These are phyloP conservation scores for Drosophila longiperda DNA, from an alignment of 2,888 invertebrate species.

Conservation along the genomic window DNA sequence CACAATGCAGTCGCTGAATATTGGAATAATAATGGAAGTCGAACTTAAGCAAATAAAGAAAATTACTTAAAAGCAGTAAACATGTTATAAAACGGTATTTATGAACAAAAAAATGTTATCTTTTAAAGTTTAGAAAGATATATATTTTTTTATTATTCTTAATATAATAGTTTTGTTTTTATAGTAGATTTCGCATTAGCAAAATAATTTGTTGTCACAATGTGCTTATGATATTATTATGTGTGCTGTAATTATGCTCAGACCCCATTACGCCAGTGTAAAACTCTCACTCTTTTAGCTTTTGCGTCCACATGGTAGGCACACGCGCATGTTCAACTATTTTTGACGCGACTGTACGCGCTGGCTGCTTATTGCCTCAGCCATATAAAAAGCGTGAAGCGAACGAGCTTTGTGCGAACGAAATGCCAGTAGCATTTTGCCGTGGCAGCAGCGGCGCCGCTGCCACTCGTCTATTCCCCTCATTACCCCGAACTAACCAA, in stretches of 20 bases:
- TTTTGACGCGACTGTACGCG: conserved; percentile 78
- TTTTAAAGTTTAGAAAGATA: neutral
- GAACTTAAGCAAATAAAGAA: neutral
- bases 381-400: conserved; percentile 78
- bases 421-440: conserved; percentile 81
- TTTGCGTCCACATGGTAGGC: conserved; percentile 23
- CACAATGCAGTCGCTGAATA: conserved; percentile 69
- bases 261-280: conserved; percentile 6
- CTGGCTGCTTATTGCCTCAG: conserved; percentile 63
- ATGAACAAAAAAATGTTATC: neutral
- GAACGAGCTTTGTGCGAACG: conserved; percentile 77
- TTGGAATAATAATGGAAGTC: conserved; percentile 42
- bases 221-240: neutral
- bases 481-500: neutral
- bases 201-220: neutral
- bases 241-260: conserved; percentile 8
- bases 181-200: neutral
- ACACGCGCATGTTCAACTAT: conserved; percentile 75
- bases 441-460: conserved; percentile 63
- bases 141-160: neutral
- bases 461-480: conserved; percentile 34
- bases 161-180: neutral
- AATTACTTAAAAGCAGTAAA: neutral
- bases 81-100: neutral
- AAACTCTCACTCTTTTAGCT: conserved; percentile 10